phyloP scores from a whole-genome alignment of 2,888 invertebrate genomes.

The Orthonychiurus folsomi region DNA sequence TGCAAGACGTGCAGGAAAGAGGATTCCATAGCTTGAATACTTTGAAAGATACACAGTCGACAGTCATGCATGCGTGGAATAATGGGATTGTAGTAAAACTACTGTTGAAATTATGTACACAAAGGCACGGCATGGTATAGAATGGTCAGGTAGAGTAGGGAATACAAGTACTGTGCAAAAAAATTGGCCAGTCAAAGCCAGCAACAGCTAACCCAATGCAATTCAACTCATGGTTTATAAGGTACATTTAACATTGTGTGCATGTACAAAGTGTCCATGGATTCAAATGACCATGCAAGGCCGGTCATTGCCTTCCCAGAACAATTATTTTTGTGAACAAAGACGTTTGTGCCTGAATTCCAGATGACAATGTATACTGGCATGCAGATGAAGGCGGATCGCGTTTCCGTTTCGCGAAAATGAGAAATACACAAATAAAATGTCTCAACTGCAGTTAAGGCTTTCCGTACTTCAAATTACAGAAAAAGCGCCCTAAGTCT shows the following conservation, averaged over 20 bases:
- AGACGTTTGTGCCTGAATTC: too few species aligned
- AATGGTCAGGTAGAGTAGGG: too few species aligned
- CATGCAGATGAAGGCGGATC: too few species aligned
- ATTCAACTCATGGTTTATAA: neutral
- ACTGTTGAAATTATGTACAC: too few species aligned
- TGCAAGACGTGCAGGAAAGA: neutral
- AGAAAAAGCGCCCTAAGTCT: too few species aligned
- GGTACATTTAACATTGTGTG: too few species aligned
- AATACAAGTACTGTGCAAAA: neutral
- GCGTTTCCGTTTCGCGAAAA: too few species aligned
- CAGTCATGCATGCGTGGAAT: neutral
- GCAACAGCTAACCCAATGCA: neutral
- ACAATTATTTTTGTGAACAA: neutral
- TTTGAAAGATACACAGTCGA: neutral
- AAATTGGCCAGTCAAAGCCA: neutral
- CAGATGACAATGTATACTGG: too few species aligned
- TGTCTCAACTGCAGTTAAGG: too few species aligned
- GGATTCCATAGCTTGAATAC: neutral
- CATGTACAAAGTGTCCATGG: neutral
- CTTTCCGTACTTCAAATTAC: too few species aligned
- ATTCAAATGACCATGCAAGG: conserved; percentile 1
- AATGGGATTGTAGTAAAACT: neutral
- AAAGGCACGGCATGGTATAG: too few species aligned
- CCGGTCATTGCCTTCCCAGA: neutral
- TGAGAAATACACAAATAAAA: too few species aligned